Evolutionary conservation across 2,888 invertebrate genomes (phyloP).

Genomic region (Caenorhabditis afra): DNA sequence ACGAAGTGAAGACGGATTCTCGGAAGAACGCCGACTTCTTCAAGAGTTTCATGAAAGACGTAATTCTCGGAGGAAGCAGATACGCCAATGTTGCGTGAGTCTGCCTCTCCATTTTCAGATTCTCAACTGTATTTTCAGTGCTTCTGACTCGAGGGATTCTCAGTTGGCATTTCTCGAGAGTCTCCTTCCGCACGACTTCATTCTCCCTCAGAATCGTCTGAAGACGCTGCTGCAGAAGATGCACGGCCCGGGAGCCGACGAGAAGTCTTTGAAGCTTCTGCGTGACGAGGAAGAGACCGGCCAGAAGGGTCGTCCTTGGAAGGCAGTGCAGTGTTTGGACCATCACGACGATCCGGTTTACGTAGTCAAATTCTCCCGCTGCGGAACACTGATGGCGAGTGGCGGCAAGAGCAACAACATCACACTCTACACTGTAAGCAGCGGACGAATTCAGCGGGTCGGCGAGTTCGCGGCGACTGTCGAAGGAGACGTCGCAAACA

Average conservation of each 20-base stretch:
- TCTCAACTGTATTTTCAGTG: slow-evolving; percentile 18
- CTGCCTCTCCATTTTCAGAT: no score
- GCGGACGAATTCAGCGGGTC: slow-evolving; percentile 19
- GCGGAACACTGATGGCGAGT: slow-evolving; percentile 71
- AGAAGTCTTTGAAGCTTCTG: slow-evolving; percentile 36
- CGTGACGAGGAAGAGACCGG: slow-evolving; percentile 11
- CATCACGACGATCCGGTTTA: slow-evolving; percentile 66
- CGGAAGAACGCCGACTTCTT: slow-evolving; percentile 9
- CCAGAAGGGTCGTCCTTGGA: neutral
- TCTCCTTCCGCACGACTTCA: slow-evolving; percentile 53
- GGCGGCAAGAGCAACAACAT: slow-evolving; percentile 68
- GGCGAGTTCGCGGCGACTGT: slow-evolving; percentile 16
- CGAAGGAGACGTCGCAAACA: slow-evolving; percentile 42
- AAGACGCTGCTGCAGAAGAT: slow-evolving; percentile 48
- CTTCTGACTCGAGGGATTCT: slow-evolving; percentile 10
- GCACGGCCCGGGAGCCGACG: slow-evolving; percentile 28
- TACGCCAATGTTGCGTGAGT: slow-evolving; percentile 35
- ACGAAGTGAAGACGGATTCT: neutral
- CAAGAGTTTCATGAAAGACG: slow-evolving; percentile 31
- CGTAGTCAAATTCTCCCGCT: slow-evolving; percentile 71
- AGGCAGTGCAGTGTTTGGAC: slow-evolving; percentile 35
- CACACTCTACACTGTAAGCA: slow-evolving; percentile 64
- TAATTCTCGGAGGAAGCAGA: slow-evolving; percentile 24
- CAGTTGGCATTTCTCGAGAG: slow-evolving; percentile 45
- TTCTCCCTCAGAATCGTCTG: slow-evolving; percentile 58